Conservation (phyloP, 2,113 vertebrate genomes). For the Pluvialis apricaria region DNA sequence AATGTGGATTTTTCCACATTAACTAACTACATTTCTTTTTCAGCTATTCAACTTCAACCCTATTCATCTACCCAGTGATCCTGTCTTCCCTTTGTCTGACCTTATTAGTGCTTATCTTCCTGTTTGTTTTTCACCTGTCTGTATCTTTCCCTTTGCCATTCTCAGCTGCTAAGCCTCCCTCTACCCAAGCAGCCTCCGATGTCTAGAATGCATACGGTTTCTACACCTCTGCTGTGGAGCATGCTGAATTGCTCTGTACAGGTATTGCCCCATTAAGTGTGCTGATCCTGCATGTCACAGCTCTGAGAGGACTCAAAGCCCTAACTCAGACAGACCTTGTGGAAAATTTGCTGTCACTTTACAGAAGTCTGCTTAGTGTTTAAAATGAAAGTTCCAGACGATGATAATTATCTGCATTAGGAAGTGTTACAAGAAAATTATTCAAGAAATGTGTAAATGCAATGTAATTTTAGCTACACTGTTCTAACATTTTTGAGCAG, state of each 20-base stretch:
- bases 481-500: background rate
- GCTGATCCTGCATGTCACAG: background rate
- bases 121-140: background rate
- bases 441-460: background rate
- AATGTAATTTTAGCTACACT: background rate
- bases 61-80: background rate
- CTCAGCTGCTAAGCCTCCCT: background rate
- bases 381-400: background rate
- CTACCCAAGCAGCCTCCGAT: background rate
- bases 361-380: background rate
- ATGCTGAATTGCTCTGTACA: fast-evolving
- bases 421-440: background rate
- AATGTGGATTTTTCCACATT: background rate
- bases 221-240: background rate
- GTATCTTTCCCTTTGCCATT: background rate
- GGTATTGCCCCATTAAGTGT: background rate
- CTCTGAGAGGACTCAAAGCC: background rate
- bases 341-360: background rate
- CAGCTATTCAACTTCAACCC: background rate
- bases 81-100: background rate
- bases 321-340: background rate
- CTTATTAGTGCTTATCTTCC: background rate
- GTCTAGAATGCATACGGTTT: fast-evolving
- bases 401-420: background rate
- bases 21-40: background rate